Conservation (phyloP, 2,797 vertebrate species). For the Enteromius radiatus region DNA sequence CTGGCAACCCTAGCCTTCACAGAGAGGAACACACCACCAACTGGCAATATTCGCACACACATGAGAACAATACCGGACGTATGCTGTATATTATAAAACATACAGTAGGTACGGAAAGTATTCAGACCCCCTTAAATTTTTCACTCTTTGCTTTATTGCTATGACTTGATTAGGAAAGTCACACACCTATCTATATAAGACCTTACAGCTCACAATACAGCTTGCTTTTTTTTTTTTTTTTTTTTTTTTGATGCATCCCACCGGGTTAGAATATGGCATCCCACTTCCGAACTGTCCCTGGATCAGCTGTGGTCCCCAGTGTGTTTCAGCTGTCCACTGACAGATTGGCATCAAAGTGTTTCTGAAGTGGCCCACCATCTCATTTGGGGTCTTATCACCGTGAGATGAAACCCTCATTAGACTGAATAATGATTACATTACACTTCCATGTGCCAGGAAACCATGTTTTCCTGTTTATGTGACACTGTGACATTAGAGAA, state of each 20-base stretch:
- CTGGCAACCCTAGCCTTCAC: conserved; percentile 28
- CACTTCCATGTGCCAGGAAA: conserved; percentile 29
- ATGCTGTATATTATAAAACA: neutral
- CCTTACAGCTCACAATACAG: no score
- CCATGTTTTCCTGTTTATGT: conserved; percentile 42
- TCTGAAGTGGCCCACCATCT: conserved; percentile 40
- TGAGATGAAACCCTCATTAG: conserved; percentile 37
- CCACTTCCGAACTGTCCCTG: conserved; percentile 47
- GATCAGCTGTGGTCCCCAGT: conserved; percentile 65
- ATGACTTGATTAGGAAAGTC: no score
- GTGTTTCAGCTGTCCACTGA: conserved; percentile 9
- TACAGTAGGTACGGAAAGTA: no score
- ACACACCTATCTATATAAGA: no score
- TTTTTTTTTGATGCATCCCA: neutral
- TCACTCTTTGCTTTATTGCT: no score
- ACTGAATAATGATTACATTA: conserved; percentile 36
- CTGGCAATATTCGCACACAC: conserved; percentile 22
- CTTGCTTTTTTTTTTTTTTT: no score
- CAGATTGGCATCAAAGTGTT: conserved; percentile 41
- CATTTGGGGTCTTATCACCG: conserved; percentile 21
- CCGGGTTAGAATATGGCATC: neutral
- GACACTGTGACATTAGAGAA: conserved; percentile 35
- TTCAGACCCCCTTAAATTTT: no score
- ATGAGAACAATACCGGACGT: neutral
- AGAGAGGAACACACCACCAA: conserved; percentile 35